Percentiles rank a stretch among this genome's conserved stretches.
Conservation (phyloP, 2,113 vertebrate genomes). For the Anhinga anhinga region DNA sequence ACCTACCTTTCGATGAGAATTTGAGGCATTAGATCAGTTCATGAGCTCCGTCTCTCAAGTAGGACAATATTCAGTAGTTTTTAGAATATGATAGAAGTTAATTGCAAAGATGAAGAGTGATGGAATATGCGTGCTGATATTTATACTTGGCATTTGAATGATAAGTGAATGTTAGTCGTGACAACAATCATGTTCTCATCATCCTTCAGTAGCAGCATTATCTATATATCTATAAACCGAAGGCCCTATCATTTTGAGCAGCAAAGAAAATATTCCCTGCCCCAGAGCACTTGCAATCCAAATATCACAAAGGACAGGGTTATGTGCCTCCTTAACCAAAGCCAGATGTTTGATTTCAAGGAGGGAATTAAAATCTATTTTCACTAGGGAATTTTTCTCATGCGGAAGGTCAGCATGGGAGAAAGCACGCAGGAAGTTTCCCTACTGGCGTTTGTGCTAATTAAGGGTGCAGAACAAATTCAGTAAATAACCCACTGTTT, state of each 20-base stretch:
- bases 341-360: constrained; percentile 45
- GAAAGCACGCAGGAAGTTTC: constrained; percentile 32
- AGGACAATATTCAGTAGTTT: not conserved
- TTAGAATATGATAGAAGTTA: not conserved
- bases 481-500: constrained; percentile 28
- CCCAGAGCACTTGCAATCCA: not conserved
- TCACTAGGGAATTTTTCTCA: constrained; percentile 36
- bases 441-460: constrained; percentile 42
- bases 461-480: constrained; percentile 18
- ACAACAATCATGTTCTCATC: not conserved
- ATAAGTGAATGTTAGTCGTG: not conserved
- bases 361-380: constrained; percentile 39
- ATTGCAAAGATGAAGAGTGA: not conserved
- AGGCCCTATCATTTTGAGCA: not conserved
- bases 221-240: not conserved
- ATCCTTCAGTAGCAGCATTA: not conserved
- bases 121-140: not conserved
- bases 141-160: not conserved
- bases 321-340: constrained; percentile 13
- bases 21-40: not conserved
- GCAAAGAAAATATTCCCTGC: not conserved
- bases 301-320: not conserved
- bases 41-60: not conserved
- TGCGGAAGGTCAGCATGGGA: constrained; percentile 14
- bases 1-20: not conserved